These are phyloP conservation scores for Papilio dardanus DNA, from an alignment of 1,140 invertebrate genomes.

Conservation along the genomic window DNA sequence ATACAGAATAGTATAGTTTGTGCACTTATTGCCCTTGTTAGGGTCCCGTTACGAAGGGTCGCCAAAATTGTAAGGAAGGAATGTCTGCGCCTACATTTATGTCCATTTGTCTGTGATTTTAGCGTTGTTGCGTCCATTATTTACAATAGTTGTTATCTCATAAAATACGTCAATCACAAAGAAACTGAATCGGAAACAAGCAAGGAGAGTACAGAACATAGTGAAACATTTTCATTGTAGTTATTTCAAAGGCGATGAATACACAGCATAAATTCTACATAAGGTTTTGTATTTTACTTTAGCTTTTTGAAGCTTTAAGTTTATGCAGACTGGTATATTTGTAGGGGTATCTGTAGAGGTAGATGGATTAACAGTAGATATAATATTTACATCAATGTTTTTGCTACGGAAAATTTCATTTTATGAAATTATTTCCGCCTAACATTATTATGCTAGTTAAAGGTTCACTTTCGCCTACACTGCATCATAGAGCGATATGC, in stretches of 20 bases:
- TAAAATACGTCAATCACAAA: background rate
- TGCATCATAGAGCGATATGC: too few relatives aligned
- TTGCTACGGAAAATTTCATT: too few relatives aligned
- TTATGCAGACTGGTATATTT: too few relatives aligned
- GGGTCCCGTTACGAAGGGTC: background rate
- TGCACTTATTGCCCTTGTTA: slow-evolving; percentile 10
- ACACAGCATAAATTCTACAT: background rate
- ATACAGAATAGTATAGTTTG: background rate
- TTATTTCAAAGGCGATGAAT: background rate
- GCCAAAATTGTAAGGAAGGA: background rate
- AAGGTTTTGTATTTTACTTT: too few relatives aligned
- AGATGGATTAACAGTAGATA: too few relatives aligned
- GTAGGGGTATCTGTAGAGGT: too few relatives aligned
- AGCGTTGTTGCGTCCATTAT: background rate
- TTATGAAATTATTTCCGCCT: too few relatives aligned
- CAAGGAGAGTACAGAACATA: too few relatives aligned
- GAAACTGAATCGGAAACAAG: background rate
- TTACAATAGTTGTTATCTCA: background rate
- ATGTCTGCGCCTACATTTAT: background rate
- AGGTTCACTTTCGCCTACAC: too few relatives aligned
- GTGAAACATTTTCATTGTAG: background rate
- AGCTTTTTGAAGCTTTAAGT: too few relatives aligned
- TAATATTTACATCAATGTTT: too few relatives aligned
- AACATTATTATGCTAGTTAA: too few relatives aligned
- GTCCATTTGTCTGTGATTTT: background rate